phyloP scores from a whole-genome alignment of 2,113 vertebrate genomes.

The Mormyrus iriodes region DNA sequence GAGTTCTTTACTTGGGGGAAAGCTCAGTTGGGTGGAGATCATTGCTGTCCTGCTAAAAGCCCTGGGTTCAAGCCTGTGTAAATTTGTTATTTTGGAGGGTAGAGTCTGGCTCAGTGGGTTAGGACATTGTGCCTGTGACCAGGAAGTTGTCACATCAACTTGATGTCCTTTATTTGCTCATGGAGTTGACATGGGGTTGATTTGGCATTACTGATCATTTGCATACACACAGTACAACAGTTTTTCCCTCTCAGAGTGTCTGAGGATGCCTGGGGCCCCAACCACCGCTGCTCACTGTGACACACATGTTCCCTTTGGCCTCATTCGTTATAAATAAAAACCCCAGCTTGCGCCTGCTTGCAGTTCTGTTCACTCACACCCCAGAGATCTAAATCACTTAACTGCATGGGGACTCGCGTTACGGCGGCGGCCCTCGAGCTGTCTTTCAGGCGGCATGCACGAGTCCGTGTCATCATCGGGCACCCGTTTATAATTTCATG shows the following conservation, averaged over 20 bases:
- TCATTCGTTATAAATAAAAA: constrained; percentile 63
- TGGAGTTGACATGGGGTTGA: neutral
- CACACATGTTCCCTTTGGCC: constrained; percentile 49
- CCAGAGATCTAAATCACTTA: constrained; percentile 56
- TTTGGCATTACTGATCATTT: neutral
- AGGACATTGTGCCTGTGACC: neutral
- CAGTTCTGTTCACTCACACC: constrained; percentile 45
- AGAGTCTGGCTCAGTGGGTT: neutral
- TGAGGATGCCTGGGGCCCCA: neutral
- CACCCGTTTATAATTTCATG: neutral
- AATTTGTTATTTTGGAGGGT: neutral
- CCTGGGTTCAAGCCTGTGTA: neutral
- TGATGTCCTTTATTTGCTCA: neutral
- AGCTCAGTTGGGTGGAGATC: neutral
- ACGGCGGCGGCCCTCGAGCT: neutral
- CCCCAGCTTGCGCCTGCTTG: constrained; percentile 56
- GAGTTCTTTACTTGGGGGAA: neutral
- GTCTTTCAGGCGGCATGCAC: neutral
- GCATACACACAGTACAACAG: neutral
- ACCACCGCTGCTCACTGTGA: constrained; percentile 47
- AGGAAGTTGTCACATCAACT: neutral
- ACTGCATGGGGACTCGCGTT: constrained; percentile 37
- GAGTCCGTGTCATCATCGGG: neutral
- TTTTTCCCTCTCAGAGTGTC: neutral
- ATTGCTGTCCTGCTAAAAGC: neutral